Conservation (phyloP, 2,888 invertebrate genomes). For the Hesperia comma region DNA sequence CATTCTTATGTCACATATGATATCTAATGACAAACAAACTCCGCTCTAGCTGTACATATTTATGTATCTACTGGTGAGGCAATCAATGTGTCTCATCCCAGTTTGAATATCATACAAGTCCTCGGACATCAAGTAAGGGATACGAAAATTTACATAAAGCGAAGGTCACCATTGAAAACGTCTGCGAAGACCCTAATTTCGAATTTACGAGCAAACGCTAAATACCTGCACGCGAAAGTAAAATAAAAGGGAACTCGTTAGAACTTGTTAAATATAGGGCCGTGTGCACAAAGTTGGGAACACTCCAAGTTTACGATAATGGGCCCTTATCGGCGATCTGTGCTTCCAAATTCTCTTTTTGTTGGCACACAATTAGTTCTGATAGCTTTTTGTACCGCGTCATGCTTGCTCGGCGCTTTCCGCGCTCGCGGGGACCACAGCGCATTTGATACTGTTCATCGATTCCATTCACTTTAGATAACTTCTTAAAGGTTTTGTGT, state of each 20-base stretch:
- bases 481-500: no score
- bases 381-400: conserved; percentile 77
- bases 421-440: conserved; percentile 37
- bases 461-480: background rate
- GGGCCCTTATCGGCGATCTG: conserved; percentile 73
- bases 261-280: conserved; percentile 58
- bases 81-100: no score
- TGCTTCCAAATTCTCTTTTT: conserved; percentile 74
- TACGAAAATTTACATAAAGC: background rate
- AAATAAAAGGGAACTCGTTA: conserved; percentile 61
- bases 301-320: conserved; percentile 72
- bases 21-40: no score
- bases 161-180: background rate
- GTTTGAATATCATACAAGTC: no score
- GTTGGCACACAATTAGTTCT: conserved; percentile 77
- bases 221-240: conserved; percentile 67
- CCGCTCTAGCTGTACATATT: no score
- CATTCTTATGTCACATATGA: no score
- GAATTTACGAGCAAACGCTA: conserved; percentile 37
- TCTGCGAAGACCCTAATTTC: conserved; percentile 8
- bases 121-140: no score
- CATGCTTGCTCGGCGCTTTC: conserved; percentile 59
- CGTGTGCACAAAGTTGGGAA: conserved; percentile 68
- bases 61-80: no score
- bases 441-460: conserved; percentile 42